phyloP scores from a whole-genome alignment of 2,888 invertebrate genomes.

The Aleiodes testaceus region DNA sequence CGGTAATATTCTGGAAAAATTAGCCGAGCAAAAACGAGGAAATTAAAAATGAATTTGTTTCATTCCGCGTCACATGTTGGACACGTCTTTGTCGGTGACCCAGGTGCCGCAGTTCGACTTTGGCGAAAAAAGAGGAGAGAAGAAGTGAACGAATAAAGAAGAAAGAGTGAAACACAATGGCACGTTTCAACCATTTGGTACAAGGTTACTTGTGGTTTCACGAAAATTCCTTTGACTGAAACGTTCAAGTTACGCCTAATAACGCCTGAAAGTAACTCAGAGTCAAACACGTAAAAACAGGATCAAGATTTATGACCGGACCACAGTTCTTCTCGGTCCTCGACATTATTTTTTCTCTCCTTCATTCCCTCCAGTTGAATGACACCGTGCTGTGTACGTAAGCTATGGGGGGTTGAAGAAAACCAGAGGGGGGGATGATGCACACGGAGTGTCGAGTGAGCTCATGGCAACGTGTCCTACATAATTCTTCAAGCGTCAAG shows the following conservation, averaged over 20 bases:
- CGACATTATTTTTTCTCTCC: constrained; percentile 7
- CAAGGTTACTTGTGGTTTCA: constrained; percentile 52
- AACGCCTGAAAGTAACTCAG: constrained; percentile 60
- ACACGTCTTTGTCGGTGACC: constrained; percentile 21
- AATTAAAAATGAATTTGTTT: constrained; percentile 26
- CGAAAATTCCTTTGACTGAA: constrained; percentile 58
- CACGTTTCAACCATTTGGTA: constrained; percentile 24
- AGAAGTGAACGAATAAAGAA: constrained; percentile 7
- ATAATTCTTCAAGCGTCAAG: constrained; percentile 12
- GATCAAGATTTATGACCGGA: constrained; percentile 64
- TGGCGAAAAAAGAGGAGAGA: background rate
- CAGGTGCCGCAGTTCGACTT: constrained; percentile 2
- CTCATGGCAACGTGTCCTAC: constrained; percentile 21
- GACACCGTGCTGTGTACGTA: constrained; percentile 40
- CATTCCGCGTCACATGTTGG: background rate
- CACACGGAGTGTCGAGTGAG: constrained; percentile 31
- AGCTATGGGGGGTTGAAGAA: constrained; percentile 38
- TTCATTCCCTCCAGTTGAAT: constrained; percentile 32
- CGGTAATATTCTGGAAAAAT: constrained; percentile 45
- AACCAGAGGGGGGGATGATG: constrained; percentile 32
- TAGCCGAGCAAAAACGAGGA: constrained; percentile 28
- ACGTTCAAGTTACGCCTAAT: constrained; percentile 65
- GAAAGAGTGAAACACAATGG: constrained; percentile 32
- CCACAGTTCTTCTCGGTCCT: constrained; percentile 14
- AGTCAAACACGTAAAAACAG: constrained; percentile 69